Evolutionary conservation across 2,113 vertebrate species (phyloP), one percentile per base, ranked within the genome.

Genomic region (Microcebus lehilahytsara): DNA sequence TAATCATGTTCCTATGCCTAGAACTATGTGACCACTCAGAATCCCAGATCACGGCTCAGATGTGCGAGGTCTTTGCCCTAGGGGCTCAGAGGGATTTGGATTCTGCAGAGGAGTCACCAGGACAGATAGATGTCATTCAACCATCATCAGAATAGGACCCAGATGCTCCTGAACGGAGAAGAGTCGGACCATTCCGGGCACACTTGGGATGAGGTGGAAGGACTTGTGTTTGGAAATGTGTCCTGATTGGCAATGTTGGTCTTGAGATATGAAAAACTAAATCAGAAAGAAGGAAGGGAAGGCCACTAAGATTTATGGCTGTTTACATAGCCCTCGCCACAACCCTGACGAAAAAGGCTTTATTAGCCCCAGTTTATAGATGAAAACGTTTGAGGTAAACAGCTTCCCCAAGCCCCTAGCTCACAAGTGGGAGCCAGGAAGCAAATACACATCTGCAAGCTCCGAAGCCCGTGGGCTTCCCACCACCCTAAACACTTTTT

Each of bases 261-360:
- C 58, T 71, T 66, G 20, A 0, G 20, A 62, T 30, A 53, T 6
- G 30, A 79, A 89, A 91, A 93, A 20, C 58, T 53, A 58, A 94
- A 88, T 46, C 17, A 88, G 53, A 91, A 96, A 78, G 64, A 60
- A 75, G 40, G 4, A 71, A 77, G 25, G 19, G n/a, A 84, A 94
- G 42, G 46, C 37, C 89, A 78, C 5, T n/a, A 37, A 46, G 34
- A 96, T 32, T 40, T 84, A 64, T 30, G 16, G 25, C 67, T 40
- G 1, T 86, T 69, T 58, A 58, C 51, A 60, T 80, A 79, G 67
- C 69, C 30, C 37, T 93, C 86, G 56, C n/a, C 37, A 74, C 60
- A 89, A 42, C 7, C 19, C 23, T 79, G 12, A 4, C 42, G 74
- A 69, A 97, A 81, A 85, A 42, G 20, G 53, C n/a, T 49, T 62